A percentile compares a stretch with the other conserved stretches of the same genome.
Conservation (phyloP, 2,888 invertebrate genomes). For the Andrena marginata region DNA sequence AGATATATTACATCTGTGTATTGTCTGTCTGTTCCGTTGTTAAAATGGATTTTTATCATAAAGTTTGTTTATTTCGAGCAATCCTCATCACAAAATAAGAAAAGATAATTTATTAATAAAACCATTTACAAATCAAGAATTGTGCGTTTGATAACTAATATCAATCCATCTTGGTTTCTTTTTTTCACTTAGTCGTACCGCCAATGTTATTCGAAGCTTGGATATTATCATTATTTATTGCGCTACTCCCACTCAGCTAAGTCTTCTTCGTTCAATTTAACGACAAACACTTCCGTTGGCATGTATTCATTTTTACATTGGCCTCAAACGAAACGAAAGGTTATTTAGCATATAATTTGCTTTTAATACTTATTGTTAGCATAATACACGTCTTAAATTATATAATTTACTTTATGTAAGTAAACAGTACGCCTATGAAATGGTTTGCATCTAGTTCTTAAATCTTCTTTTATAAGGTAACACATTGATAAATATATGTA, state of each 20-base stretch:
- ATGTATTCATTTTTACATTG: no score
- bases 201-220: neutral
- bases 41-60: constrained; percentile 83
- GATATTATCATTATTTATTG: constrained; percentile 19
- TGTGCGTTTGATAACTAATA: constrained; percentile 57
- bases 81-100: constrained; percentile 82
- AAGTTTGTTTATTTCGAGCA: constrained; percentile 83
- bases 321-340: neutral
- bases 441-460: constrained; percentile 7
- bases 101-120: constrained; percentile 85
- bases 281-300: neutral
- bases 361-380: constrained; percentile 2
- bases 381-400: constrained; percentile 11
- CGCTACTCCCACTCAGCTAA: constrained; percentile 17
- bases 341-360: neutral
- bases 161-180: constrained; percentile 28
- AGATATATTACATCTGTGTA: constrained; percentile 79
- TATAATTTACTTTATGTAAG: neutral
- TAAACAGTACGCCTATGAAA: neutral
- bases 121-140: constrained; percentile 83
- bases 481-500: constrained; percentile 10
- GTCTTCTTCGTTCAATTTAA: constrained; percentile 8
- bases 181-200: neutral
- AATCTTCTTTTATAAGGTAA: constrained; percentile 1
- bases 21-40: constrained; percentile 82